Evolutionary conservation across 2,797 vertebrate genomes (phyloP).

Genomic region (Chlorospingus flavigularis): DNA sequence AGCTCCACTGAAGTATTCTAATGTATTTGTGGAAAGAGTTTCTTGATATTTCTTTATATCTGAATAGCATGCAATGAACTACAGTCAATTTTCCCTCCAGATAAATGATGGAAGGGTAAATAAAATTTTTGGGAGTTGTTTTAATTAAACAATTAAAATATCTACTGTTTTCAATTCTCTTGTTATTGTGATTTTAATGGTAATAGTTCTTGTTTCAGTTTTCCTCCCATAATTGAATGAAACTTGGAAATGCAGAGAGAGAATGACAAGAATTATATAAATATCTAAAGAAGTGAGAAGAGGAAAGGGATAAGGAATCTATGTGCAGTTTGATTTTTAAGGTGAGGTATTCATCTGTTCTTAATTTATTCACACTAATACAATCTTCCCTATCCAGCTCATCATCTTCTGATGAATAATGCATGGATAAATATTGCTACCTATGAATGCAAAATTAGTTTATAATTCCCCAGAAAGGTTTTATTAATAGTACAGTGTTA

Average conservation of each 20-base stretch:
- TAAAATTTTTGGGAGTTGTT: neutral
- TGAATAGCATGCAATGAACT: neutral
- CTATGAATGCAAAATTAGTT: slow-evolving; percentile 22
- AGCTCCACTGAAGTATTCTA: neutral
- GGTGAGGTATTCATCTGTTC: slow-evolving; percentile 14
- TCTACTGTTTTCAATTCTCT: neutral
- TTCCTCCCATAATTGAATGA: neutral
- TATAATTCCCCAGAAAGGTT: slow-evolving; percentile 36
- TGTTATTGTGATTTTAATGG: neutral
- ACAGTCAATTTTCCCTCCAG: neutral
- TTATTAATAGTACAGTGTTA: slow-evolving; percentile 60
- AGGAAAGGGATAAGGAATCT: neutral
- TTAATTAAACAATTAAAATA: neutral
- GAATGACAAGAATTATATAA: neutral
- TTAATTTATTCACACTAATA: slow-evolving; percentile 30
- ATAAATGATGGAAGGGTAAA: neutral
- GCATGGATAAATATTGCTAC: slow-evolving; percentile 51
- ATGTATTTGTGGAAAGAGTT: neutral
- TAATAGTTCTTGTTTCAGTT: neutral
- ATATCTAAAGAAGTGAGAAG: neutral
- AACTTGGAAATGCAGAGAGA: neutral
- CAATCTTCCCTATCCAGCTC: slow-evolving; percentile 9
- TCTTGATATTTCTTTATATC: neutral
- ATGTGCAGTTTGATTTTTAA: neutral
- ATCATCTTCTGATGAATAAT: slow-evolving; percentile 54